Evolutionary conservation across 2,797 vertebrate genomes (phyloP).

Genomic region (Pyrocephalus nanus): DNA sequence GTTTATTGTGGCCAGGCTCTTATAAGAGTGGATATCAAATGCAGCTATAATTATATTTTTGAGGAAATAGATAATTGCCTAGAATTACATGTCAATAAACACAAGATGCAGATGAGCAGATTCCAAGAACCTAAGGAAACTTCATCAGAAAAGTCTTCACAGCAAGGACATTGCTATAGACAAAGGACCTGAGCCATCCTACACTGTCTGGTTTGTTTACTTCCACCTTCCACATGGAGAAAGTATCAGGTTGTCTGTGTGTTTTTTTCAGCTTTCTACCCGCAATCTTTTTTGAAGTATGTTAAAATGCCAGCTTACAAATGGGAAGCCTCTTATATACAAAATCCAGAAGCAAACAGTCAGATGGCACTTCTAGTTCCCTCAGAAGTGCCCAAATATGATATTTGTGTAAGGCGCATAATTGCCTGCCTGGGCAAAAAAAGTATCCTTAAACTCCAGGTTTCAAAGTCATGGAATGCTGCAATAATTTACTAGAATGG

Average conservation of each 20-base stretch:
- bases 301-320: neutral
- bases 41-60: neutral
- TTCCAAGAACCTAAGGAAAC: neutral
- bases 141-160: neutral
- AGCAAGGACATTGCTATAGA: neutral
- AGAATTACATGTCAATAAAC: neutral
- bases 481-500: neutral
- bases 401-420: neutral
- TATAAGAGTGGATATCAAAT: neutral
- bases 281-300: neutral
- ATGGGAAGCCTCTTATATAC: neutral
- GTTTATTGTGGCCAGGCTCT: neutral
- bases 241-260: neutral
- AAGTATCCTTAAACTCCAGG: neutral
- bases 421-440: neutral
- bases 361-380: neutral
- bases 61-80: neutral
- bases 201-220: neutral
- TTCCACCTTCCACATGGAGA: neutral
- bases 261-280: neutral
- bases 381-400: neutral
- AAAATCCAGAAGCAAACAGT: neutral
- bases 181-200: neutral
- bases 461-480: neutral
- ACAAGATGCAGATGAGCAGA: neutral